phyloP scores from a whole-genome alignment of 2,888 invertebrate species.

The Melanostoma mellinum region DNA sequence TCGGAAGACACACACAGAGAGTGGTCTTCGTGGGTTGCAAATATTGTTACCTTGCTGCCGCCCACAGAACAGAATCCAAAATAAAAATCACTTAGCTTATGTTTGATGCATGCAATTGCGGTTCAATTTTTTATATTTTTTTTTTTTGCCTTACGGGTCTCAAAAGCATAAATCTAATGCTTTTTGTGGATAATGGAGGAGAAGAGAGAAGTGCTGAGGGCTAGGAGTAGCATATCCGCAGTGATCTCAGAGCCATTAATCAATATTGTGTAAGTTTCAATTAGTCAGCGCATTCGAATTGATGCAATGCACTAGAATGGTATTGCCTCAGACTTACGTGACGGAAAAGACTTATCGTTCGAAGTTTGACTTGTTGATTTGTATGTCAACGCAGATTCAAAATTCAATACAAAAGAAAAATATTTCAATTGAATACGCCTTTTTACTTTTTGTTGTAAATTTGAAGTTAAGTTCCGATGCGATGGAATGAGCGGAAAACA shows the following conservation, averaged over 20 bases:
- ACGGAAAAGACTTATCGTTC: too few species aligned
- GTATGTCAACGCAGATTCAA: too few species aligned
- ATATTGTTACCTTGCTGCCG: constrained; percentile 39
- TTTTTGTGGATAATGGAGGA: neutral
- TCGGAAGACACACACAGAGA: constrained; percentile 42
- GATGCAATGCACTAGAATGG: neutral
- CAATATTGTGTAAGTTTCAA: constrained; percentile 55
- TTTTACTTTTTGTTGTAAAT: too few species aligned
- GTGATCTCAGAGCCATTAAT: constrained; percentile 58
- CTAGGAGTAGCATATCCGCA: constrained; percentile 54
- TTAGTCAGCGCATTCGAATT: constrained; percentile 38
- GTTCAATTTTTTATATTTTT: constrained; percentile 31
- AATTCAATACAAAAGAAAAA: too few species aligned
- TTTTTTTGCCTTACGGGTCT: constrained; percentile 14
- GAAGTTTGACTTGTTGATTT: too few species aligned
- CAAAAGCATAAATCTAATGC: constrained; percentile 21
- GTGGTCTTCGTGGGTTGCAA: constrained; percentile 53
- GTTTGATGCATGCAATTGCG: constrained; percentile 51
- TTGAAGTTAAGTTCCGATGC: too few species aligned
- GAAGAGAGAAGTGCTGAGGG: constrained; percentile 26
- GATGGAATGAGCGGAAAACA: too few species aligned
- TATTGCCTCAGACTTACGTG: neutral
- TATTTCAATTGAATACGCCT: too few species aligned
- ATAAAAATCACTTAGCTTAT: constrained; percentile 55
- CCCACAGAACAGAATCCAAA: constrained; percentile 59